Percentiles rank a stretch among this genome's conserved stretches.
Conservation (phyloP, 2,888 invertebrate species). For the Ligdia adustata region DNA sequence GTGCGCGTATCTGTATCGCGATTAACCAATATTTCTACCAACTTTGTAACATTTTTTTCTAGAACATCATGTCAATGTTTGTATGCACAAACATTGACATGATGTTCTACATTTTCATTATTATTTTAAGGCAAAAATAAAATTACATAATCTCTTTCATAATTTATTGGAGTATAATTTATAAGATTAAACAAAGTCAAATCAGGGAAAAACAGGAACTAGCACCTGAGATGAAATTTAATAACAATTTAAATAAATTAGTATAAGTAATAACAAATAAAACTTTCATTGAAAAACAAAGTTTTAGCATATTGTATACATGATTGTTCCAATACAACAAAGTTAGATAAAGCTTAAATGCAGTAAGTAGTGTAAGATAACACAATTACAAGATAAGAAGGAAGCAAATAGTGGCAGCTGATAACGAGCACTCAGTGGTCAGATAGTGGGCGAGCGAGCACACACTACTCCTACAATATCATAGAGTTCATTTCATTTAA, state of each 20-base stretch:
- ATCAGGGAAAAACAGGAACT: conserved; percentile 48
- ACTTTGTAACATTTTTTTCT: too few relatives aligned
- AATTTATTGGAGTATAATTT: conserved; percentile 34
- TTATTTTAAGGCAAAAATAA: background rate
- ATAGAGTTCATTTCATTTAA: conserved; percentile 32
- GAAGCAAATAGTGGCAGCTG: conserved; percentile 47
- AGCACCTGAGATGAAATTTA: conserved; percentile 45
- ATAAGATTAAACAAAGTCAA: conserved; percentile 40
- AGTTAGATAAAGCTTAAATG: conserved; percentile 20
- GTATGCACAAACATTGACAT: too few relatives aligned
- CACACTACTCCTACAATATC: conserved; percentile 22
- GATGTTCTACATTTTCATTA: too few relatives aligned
- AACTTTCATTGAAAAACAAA: conserved; percentile 30
- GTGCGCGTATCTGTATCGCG: too few relatives aligned
- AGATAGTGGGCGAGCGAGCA: conserved; percentile 27
- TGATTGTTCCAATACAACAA: conserved; percentile 2
- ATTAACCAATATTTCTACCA: too few relatives aligned
- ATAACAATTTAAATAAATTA: conserved; percentile 35
- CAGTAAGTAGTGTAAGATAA: conserved; percentile 38
- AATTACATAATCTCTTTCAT: conserved; percentile 8
- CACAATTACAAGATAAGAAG: conserved; percentile 36
- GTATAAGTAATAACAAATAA: conserved; percentile 25
- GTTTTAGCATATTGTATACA: conserved; percentile 24
- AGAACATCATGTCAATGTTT: too few relatives aligned
- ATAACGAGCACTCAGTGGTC: conserved; percentile 48